Percentiles rank a stretch among this genome's conserved stretches.
These are phyloP conservation scores for Zaprionus kolodkinae DNA, from an alignment of 1,140 invertebrate genomes.

Conservation along the genomic window DNA sequence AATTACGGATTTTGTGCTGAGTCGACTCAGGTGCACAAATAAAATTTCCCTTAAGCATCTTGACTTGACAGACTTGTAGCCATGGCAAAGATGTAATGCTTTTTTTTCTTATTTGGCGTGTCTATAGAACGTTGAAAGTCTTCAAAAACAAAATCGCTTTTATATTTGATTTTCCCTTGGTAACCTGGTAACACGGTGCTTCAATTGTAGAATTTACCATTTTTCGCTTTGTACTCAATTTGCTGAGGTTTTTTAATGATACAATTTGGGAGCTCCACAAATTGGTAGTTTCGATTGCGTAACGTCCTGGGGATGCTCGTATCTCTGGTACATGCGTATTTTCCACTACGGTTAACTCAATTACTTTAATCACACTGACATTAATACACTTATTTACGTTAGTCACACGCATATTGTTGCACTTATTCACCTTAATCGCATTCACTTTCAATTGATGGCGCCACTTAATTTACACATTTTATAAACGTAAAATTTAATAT, in stretches of 20 bases:
- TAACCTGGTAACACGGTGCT: not conserved
- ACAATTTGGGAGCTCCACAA: not conserved
- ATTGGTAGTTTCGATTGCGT: not conserved
- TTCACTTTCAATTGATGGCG: not conserved
- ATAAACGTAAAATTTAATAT: not conserved
- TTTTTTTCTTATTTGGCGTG: not conserved
- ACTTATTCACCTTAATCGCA: not conserved
- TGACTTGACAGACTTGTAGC: not conserved
- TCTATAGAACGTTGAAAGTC: slow-evolving; percentile 3
- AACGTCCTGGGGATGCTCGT: not conserved
- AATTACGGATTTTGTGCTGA: slow-evolving; percentile 10
- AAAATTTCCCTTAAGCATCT: slow-evolving; percentile 6
- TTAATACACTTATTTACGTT: not conserved
- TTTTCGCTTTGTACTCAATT: no score
- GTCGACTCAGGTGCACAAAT: not conserved
- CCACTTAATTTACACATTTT: slow-evolving; percentile 1
- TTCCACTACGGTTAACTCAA: not conserved
- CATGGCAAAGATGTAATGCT: not conserved
- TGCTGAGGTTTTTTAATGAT: not conserved
- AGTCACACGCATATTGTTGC: not conserved
- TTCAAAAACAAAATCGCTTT: not conserved
- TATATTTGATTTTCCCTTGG: not conserved
- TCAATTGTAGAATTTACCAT: not conserved
- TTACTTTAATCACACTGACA: not conserved
- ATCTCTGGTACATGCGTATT: not conserved